Base-by-base conservation (phyloP, 2,113 vertebrate species). In the Myrmecobius fasciatus region DNA sequence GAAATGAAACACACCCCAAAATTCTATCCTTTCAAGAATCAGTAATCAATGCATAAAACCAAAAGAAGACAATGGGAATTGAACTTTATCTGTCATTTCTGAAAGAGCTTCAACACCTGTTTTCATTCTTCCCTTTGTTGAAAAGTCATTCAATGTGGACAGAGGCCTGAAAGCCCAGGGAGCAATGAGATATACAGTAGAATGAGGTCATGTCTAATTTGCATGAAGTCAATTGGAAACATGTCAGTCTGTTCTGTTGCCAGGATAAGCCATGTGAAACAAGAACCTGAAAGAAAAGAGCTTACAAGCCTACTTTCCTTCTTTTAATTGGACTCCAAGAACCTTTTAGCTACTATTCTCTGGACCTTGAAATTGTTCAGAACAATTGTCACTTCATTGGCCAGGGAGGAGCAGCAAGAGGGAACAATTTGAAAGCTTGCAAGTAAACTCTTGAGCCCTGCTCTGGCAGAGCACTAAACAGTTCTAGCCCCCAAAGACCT, bases 321-420 rank as follows among this genome's bases (percentile, higher is more conserved):
- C 10, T n/a, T 94, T 94, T 17, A 93, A 91, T 67, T 52, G 8
- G 6, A 53, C 83, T 92, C 22, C 52, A 52, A 17, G 94, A 89
- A 49, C n/a, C 53, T 67, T 17, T 52, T 89, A 48, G 31, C 89
- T 96, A 53, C 46, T 53, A 24, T 67, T 90, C 56, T 51, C 47
- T 95, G 83, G 88, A 95, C 89, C 89, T 92, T 91, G 53, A 95
- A 92, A 93, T 89, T 91, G 67, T 89, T 53, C 46, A 91, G 43
- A 49, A 91, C 52, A 48, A 3, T 54, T 46, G 2, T 53, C 25
- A 91, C 52, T 93, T 92, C 52, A 11, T 31, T 43, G 92, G 31
- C 49, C 89, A 47, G 9, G 28, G 92, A 25, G 24, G 36, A 83
- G 11, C 43, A 2, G 10, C 3, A 52, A n/a, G 54, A 83, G 8